Conservation (phyloP, 2,888 invertebrate genomes). For the Xestia rhomboidea region DNA sequence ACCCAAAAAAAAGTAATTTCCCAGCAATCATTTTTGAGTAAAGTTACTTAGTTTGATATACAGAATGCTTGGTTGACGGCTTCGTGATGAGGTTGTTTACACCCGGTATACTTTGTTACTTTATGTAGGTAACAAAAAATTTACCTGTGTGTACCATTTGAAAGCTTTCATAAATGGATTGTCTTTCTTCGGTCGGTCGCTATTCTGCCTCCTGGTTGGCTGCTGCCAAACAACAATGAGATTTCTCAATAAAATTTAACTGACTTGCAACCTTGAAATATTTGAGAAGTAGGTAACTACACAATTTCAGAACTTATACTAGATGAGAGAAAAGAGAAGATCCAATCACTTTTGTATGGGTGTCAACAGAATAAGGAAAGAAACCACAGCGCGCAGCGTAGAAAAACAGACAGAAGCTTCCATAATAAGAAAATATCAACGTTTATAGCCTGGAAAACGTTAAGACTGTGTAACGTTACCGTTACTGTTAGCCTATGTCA, state of each 20-base stretch:
- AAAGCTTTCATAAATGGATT: constrained; percentile 84
- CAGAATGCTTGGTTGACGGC: too few relatives aligned
- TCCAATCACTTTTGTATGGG: neutral
- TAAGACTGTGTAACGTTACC: neutral
- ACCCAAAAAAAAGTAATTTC: too few relatives aligned
- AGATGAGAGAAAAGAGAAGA: neutral
- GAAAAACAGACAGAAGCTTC: neutral
- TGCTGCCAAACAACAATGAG: constrained; percentile 43
- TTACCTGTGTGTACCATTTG: constrained; percentile 85
- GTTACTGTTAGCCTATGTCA: neutral
- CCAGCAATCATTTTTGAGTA: too few relatives aligned
- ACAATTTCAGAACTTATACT: neutral
- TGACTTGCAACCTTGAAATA: neutral
- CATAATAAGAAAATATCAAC: neutral
- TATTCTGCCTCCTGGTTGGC: constrained; percentile 56
- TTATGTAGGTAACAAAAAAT: neutral
- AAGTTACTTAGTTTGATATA: too few relatives aligned
- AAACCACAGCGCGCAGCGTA: neutral
- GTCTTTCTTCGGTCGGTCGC: constrained; percentile 67
- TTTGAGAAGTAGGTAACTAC: neutral
- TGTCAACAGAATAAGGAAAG: neutral
- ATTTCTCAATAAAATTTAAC: neutral
- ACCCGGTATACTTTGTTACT: neutral
- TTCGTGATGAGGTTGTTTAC: too few relatives aligned
- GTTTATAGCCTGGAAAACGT: neutral